Conservation (phyloP, 2,797 vertebrate species). For the Rallus crepitans region DNA sequence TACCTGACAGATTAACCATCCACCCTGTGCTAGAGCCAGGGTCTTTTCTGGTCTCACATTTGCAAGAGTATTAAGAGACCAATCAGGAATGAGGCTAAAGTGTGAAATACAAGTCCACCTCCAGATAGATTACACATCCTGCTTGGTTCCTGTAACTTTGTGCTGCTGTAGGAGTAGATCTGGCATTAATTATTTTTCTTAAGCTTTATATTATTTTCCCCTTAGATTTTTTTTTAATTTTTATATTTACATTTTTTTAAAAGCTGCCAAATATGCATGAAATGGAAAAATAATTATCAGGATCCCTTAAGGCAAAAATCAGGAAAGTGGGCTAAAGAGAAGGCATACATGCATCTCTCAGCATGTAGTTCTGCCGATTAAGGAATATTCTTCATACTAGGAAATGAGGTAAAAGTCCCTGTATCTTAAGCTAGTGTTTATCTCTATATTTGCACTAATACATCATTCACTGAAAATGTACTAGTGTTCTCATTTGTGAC, state of each 20-base stretch:
- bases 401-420: not conserved
- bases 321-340: not conserved
- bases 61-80: not conserved
- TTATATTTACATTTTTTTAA: not conserved
- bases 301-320: not conserved
- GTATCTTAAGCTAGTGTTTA: not conserved
- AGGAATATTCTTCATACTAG: not conserved
- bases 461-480: not conserved
- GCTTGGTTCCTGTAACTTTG: not conserved
- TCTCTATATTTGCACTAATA: not conserved
- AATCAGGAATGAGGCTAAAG: not conserved
- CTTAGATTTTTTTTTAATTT: not conserved
- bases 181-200: not conserved
- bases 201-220: not conserved
- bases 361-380: constrained; percentile 32
- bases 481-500: not conserved
- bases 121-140: not conserved
- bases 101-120: not conserved
- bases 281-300: not conserved
- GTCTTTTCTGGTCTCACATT: not conserved
- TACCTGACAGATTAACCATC: too few species aligned
- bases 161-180: not conserved
- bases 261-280: not conserved
- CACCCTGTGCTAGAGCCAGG: not conserved
- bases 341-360: not conserved